Conservation (phyloP, 2,888 invertebrate species). For the Galeopsomyia nigrocyanea region DNA sequence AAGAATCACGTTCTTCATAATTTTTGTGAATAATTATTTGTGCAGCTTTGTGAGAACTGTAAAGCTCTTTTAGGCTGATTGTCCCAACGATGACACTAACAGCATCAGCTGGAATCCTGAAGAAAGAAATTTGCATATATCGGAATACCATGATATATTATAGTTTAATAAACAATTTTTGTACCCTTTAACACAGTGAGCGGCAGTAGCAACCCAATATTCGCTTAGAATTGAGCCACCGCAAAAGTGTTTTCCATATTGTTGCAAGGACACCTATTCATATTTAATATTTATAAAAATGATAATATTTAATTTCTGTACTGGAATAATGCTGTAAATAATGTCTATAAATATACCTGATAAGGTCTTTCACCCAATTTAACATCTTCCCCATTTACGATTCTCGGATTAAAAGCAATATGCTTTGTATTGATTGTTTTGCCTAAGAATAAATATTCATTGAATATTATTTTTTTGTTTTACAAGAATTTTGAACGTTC, state of each 20-base stretch:
- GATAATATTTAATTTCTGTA: too few species aligned
- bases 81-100: constrained; percentile 51
- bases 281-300: too few species aligned
- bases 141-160: too few species aligned
- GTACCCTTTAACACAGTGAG: constrained; percentile 43
- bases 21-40: constrained; percentile 48
- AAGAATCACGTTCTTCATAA: too few species aligned
- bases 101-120: too few species aligned
- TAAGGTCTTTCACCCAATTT: constrained; percentile 40
- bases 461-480: too few species aligned
- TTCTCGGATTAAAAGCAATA: constrained; percentile 7
- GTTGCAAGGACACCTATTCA: constrained; percentile 28
- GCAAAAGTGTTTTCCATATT: constrained; percentile 35
- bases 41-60: constrained; percentile 28
- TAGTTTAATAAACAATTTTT: not conserved
- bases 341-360: constrained; percentile 28
- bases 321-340: too few species aligned
- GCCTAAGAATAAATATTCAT: not conserved
- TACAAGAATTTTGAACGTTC: too few species aligned
- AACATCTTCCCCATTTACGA: constrained; percentile 41
- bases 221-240: constrained; percentile 42
- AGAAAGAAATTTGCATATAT: too few species aligned
- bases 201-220: constrained; percentile 34
- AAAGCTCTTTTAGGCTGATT: constrained; percentile 38
- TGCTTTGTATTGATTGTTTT: not conserved